phyloP scores from a whole-genome alignment of 2,113 vertebrate genomes.

The Alaudala cheleensis region DNA sequence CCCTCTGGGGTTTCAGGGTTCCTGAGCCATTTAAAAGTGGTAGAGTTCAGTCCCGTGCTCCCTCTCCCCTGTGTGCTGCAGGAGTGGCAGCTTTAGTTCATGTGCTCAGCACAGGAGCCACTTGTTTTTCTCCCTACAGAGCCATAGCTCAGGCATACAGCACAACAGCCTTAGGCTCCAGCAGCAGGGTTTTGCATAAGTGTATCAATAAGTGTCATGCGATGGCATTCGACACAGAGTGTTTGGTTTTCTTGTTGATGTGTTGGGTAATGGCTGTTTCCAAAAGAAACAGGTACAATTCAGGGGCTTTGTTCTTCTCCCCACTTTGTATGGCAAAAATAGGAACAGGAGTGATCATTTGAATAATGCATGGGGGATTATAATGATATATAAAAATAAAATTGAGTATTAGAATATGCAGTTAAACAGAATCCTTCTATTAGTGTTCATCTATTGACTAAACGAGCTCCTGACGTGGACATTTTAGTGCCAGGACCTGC shows the following conservation, averaged over 20 bases:
- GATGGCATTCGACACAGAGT: neutral
- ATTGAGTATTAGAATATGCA: neutral
- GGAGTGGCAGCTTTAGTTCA: neutral
- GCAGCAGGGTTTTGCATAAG: neutral
- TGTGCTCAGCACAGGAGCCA: neutral
- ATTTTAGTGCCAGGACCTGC: neutral
- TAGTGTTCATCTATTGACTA: neutral
- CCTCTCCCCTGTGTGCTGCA: neutral
- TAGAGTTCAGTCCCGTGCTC: neutral
- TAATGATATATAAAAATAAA: neutral
- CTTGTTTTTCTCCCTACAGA: neutral
- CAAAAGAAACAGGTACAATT: neutral
- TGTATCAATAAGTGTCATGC: fast-evolving
- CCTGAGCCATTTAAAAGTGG: neutral
- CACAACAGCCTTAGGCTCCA: neutral
- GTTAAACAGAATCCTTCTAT: neutral
- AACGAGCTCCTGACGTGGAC: fast-evolving
- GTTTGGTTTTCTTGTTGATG: neutral
- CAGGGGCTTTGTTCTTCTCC: neutral
- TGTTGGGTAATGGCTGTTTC: neutral
- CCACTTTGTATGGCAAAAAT: neutral
- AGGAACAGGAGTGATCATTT: neutral
- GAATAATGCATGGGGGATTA: neutral
- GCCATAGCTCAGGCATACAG: fast-evolving
- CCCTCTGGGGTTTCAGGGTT: neutral